Evolutionary conservation across 2,888 invertebrate genomes (phyloP).

Genomic region (Sphaerophoria taeniata): DNA sequence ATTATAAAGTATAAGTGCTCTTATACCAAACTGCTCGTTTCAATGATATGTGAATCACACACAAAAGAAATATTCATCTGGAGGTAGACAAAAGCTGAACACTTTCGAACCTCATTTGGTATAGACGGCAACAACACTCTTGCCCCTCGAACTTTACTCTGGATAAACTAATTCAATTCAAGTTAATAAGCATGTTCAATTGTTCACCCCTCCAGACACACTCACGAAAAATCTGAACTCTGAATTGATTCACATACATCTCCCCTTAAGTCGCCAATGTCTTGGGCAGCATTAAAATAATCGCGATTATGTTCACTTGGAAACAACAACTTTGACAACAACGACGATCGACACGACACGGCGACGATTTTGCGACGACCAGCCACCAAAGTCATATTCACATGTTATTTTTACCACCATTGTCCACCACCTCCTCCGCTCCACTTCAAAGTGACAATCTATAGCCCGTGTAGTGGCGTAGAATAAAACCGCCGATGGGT

Average conservation of each 20-base stretch:
- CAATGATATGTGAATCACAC: no score
- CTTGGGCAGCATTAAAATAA: conserved; percentile 60
- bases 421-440: neutral
- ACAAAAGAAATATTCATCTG: no score
- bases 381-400: conserved; percentile 9
- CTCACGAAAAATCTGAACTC: conserved; percentile 24
- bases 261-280: conserved; percentile 19
- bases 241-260: conserved; percentile 59
- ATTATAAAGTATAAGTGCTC: no score
- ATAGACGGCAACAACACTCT: conserved; percentile 50
- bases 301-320: conserved; percentile 61
- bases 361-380: no score
- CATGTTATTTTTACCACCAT: conserved; percentile 37
- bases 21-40: no score
- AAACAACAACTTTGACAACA: conserved; percentile 61
- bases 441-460: conserved; percentile 59
- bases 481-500: conserved; percentile 25
- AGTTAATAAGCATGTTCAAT: conserved; percentile 66
- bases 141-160: conserved; percentile 43
- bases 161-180: conserved; percentile 67
- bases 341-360: conserved; percentile 2
- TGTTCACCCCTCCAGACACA: conserved; percentile 57
- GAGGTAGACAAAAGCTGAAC: no score
- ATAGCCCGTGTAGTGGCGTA: conserved; percentile 67
- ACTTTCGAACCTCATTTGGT: no score